Evolutionary conservation across 2,888 invertebrate genomes (phyloP).

Genomic region (Caenorhabditis sp.): DNA sequence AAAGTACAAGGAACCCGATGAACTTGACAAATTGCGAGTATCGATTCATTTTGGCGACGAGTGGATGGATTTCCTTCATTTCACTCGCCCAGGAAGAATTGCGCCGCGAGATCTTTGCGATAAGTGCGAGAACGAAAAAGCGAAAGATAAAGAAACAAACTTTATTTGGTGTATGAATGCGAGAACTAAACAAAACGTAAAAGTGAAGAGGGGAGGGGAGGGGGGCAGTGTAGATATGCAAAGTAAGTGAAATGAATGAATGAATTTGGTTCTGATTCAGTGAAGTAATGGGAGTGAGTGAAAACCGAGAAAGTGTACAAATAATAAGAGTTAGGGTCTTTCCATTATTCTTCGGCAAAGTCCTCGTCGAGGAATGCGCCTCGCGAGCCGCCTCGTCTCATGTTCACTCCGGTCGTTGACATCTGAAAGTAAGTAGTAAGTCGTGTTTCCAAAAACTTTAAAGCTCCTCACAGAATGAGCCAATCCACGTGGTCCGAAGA

Average conservation of each 20-base stretch:
- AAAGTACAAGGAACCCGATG: background rate
- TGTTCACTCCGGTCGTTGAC: constrained; percentile 55
- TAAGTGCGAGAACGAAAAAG: background rate
- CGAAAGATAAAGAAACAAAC: background rate
- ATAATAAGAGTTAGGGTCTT: constrained; percentile 9
- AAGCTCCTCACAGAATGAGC: constrained; percentile 69
- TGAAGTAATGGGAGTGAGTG: constrained; percentile 20
- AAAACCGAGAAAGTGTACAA: constrained; percentile 51
- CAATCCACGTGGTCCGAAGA: constrained; percentile 66
- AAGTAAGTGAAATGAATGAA: constrained; percentile 8
- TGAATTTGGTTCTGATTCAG: constrained; percentile 44
- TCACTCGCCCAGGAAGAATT: background rate
- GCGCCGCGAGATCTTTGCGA: background rate
- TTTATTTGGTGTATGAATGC: constrained; percentile 8
- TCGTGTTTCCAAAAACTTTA: no score
- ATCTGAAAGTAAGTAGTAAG: constrained; percentile 30
- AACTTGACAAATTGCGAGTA: background rate
- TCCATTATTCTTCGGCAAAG: constrained; percentile 60
- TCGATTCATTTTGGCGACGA: background rate
- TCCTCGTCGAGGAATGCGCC: constrained; percentile 67
- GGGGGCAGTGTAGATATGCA: constrained; percentile 47
- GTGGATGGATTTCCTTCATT: background rate
- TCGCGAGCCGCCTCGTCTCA: constrained; percentile 61
- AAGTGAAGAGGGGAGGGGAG: background rate
- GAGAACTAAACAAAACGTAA: background rate